Evolutionary conservation across 1,140 invertebrate genomes (phyloP).

Genomic region (Goniozus legneri): DNA sequence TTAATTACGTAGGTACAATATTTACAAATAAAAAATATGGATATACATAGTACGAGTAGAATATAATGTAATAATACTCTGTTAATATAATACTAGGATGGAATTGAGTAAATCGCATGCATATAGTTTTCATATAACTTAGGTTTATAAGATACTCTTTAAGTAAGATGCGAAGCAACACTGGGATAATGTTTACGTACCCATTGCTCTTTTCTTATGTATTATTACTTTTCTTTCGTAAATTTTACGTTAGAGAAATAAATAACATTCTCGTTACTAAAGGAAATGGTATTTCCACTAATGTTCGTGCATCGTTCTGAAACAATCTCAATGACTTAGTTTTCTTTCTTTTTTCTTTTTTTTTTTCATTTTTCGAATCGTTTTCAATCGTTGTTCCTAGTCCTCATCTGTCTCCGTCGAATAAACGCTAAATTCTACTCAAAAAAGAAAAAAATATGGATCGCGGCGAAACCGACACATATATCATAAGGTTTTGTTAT

Average conservation of each 20-base stretch:
- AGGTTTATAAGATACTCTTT: conserved; percentile 24
- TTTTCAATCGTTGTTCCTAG: neutral
- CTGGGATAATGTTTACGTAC: conserved; percentile 48
- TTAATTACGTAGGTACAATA: conserved; percentile 26
- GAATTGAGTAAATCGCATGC: conserved; percentile 41
- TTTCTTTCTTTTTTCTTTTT: neutral
- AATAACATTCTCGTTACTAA: neutral
- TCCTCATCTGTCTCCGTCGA: neutral
- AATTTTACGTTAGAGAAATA: neutral
- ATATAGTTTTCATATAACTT: conserved; percentile 22
- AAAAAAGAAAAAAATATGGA: no score
- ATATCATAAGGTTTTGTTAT: no score
- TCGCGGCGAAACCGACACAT: no score
- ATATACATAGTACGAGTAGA: conserved; percentile 33
- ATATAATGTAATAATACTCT: conserved; percentile 23
- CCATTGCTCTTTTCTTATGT: conserved; percentile 27
- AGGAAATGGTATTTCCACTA: neutral
- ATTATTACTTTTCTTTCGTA: neutral
- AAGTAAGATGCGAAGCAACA: conserved; percentile 50
- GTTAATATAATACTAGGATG: conserved; percentile 31
- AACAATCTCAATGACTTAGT: conserved; percentile 31
- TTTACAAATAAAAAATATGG: conserved; percentile 26
- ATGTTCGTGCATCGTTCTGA: conserved; percentile 15
- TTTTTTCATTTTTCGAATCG: neutral
- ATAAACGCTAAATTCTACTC: no score